Conservation (phyloP, 2,888 invertebrate species). For the Drosophila mercatorum region DNA sequence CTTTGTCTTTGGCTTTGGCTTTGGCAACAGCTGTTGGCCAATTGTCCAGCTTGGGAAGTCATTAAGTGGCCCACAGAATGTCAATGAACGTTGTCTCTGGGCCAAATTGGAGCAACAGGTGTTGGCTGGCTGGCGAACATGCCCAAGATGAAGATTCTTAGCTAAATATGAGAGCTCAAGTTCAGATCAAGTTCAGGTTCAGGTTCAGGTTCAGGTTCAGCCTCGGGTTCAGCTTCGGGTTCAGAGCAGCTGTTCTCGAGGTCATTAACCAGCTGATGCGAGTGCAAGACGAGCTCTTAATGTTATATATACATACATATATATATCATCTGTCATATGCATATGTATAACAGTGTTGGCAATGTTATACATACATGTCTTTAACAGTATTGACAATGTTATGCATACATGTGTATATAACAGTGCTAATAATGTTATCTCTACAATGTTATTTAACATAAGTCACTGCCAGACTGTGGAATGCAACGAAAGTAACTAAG, state of each 20-base stretch:
- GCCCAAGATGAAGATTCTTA: conserved; percentile 6
- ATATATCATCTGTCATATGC: neutral
- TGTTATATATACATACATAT: conserved; percentile 4
- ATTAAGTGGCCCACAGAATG: conserved; percentile 61
- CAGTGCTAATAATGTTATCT: too few species aligned
- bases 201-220: neutral
- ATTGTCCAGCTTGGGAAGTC: conserved; percentile 38
- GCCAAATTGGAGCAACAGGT: conserved; percentile 41
- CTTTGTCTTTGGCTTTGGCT: conserved; percentile 7
- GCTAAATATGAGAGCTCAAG: conserved; percentile 50
- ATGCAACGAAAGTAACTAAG: neutral
- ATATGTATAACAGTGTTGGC: neutral
- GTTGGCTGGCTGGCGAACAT: conserved; percentile 18
- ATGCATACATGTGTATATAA: neutral
- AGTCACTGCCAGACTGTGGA: neutral
- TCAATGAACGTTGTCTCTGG: conserved; percentile 58
- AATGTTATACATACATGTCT: too few species aligned
- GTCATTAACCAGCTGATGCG: conserved; percentile 31
- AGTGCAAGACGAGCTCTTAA: conserved; percentile 5
- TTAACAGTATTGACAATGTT: too few species aligned
- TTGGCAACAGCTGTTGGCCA: conserved; percentile 53
- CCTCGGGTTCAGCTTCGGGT: neutral
- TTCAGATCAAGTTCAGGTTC: conserved; percentile 15
- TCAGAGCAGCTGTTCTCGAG: conserved; percentile 22
- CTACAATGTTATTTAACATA: neutral